Conservation (phyloP, 2,113 vertebrate species). For the human region DNA sequence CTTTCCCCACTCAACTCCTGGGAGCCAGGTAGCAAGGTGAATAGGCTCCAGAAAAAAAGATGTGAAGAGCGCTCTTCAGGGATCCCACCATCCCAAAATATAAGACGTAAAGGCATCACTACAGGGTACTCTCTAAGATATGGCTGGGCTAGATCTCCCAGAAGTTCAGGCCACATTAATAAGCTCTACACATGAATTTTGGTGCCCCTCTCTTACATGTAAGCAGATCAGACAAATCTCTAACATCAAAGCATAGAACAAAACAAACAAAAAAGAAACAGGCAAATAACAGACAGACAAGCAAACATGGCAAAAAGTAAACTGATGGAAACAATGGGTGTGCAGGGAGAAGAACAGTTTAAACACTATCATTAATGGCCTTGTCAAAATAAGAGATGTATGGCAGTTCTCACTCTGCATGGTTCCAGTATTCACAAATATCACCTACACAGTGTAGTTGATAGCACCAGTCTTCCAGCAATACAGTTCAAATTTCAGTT, state of each 20-base stretch:
- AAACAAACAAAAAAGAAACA: background rate
- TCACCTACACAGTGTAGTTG: background rate
- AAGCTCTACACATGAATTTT: background rate
- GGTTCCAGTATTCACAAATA: background rate
- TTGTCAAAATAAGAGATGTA: background rate
- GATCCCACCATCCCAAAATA: background rate
- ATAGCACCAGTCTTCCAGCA: background rate
- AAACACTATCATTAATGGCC: background rate
- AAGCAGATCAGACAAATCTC: background rate
- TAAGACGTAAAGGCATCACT: background rate
- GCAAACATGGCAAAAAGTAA: background rate
- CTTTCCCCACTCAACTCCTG: background rate
- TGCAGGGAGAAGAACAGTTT: background rate
- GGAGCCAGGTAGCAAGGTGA: background rate
- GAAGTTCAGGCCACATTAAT: background rate
- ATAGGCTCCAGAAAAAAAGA: background rate
- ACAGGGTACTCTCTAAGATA: background rate
- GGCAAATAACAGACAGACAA: background rate
- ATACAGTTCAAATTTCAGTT: background rate
- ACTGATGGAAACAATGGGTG: background rate
- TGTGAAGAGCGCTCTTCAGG: background rate
- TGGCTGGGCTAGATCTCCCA: background rate
- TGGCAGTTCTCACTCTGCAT: background rate
- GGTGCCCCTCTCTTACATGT: background rate
- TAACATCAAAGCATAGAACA: background rate